Conservation (phyloP, 1,140 invertebrate genomes). For the Heterodera carotae region DNA sequence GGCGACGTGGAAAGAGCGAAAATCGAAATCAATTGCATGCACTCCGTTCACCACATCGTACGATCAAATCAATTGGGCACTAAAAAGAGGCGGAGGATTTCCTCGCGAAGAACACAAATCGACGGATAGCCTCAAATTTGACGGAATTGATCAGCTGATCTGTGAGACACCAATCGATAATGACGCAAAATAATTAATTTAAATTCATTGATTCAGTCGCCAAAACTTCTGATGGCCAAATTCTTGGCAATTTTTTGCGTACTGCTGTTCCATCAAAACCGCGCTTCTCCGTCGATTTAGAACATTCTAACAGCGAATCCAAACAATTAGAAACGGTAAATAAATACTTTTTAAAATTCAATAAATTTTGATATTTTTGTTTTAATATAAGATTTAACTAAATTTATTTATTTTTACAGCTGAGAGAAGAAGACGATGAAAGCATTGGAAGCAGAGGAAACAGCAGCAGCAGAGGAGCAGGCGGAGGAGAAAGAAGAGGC, state of each 20-base stretch:
- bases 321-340: not conserved
- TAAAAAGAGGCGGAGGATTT: not conserved
- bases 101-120: not conserved
- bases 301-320: not conserved
- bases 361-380: no score
- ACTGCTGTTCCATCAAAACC: not conserved
- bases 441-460: not conserved
- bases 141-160: not conserved
- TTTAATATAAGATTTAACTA: no score
- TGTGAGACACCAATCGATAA: no score
- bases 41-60: constrained; percentile 4
- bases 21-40: constrained; percentile 2
- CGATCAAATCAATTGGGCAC: not conserved
- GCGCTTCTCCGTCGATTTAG: not conserved
- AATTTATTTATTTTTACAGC: no score
- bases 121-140: not conserved
- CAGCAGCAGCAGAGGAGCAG: no score
- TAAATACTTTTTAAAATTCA: not conserved
- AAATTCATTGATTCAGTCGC: not conserved
- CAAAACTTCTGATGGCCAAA: not conserved
- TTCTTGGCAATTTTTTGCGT: not conserved
- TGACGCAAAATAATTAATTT: no score
- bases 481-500: no score
- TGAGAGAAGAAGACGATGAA: not conserved
- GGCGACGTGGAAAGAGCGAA: not conserved